Base-by-base conservation (phyloP, 2,888 invertebrate species). In the Heliconius ismenius region DNA sequence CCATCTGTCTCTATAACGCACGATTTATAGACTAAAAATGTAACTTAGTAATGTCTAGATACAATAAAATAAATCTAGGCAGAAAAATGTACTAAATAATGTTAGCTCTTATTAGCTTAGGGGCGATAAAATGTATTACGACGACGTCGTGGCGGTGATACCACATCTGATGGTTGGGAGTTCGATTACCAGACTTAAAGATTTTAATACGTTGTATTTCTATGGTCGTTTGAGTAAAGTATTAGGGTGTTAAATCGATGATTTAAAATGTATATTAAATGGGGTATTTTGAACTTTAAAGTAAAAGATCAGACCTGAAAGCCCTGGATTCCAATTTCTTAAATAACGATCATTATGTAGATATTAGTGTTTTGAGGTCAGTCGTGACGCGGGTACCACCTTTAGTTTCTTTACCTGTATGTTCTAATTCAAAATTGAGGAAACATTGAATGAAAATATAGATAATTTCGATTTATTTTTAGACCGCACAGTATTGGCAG, bases 1-100 rank as follows among this genome's bases (percentile, higher is more conserved):
- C 62, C 72, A 62, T 72, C 72, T 72, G 60, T 72, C 72, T 72
- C 72, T 72, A 72, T 72, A 60, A 69, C 69, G 54, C 11, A 69
- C 54, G 69, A 69, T 69, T 69, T 69, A 69, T 69, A 32, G 69
- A 54, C 69, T 54, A 32, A 69, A 68, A 69, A 32, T 69, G 54
- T 69, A 69, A 54, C 54, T 54, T 54, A 54, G 69, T 69, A 54
- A n/a, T 49, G 28, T 54, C 54, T n/a, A 28, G 21, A 54, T 54
- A 69, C 21, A 69, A 32, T 54, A 28, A 69, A 65, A 69, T 69
- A 69, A 69, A 69, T 69, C 28, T 69, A 28, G 68, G 21, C 43
- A 54, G 3, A n/a, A 54, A 69, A 43, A 67, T 24, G 13, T 54
- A 28, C 21, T 54, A 54, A 69, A 54, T 69, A n/a, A 69, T 32